phyloP scores from a whole-genome alignment of 2,113 vertebrate species.

The Perca flavescens region DNA sequence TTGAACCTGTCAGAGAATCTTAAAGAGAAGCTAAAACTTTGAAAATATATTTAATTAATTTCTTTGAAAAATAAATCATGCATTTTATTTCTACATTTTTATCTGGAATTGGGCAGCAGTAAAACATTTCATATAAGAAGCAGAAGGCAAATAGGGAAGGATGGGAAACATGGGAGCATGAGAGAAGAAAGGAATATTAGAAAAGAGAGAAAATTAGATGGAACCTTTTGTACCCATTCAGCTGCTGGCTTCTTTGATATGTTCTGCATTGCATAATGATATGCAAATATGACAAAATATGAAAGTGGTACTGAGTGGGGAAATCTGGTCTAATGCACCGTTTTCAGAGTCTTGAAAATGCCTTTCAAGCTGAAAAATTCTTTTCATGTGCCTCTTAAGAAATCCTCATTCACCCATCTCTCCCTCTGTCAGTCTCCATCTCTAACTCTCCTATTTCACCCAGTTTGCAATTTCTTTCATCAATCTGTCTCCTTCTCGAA shows the following conservation, averaged over 20 bases:
- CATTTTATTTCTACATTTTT: constrained; percentile 1
- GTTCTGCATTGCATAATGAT: constrained; percentile 56
- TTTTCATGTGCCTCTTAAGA: constrained; percentile 37
- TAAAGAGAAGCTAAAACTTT: background rate
- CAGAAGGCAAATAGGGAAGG: constrained; percentile 12
- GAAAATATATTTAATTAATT: constrained; percentile 14
- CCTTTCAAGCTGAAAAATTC: constrained; percentile 39
- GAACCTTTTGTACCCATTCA: constrained; percentile 51
- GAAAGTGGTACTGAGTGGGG: constrained; percentile 51
- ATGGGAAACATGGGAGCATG: constrained; percentile 11
- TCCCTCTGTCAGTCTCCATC: constrained; percentile 2
- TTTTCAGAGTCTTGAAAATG: constrained; percentile 51
- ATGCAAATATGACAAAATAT: constrained; percentile 71
- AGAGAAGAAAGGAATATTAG: constrained; percentile 13
- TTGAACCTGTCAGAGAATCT: background rate
- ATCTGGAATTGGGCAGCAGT: constrained; percentile 7
- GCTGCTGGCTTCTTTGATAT: constrained; percentile 47
- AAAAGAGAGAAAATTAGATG: constrained; percentile 41
- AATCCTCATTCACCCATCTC: constrained; percentile 32
- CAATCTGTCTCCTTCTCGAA: constrained; percentile 1
- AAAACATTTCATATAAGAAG: constrained; percentile 24
- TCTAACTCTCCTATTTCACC: constrained; percentile 16
- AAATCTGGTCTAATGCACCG: constrained; percentile 53
- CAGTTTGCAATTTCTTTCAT: constrained; percentile 16
- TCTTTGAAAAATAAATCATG: background rate